These are phyloP conservation scores for Orchestia grillus DNA, from an alignment of 1,140 invertebrate genomes.

Conservation along the genomic window DNA sequence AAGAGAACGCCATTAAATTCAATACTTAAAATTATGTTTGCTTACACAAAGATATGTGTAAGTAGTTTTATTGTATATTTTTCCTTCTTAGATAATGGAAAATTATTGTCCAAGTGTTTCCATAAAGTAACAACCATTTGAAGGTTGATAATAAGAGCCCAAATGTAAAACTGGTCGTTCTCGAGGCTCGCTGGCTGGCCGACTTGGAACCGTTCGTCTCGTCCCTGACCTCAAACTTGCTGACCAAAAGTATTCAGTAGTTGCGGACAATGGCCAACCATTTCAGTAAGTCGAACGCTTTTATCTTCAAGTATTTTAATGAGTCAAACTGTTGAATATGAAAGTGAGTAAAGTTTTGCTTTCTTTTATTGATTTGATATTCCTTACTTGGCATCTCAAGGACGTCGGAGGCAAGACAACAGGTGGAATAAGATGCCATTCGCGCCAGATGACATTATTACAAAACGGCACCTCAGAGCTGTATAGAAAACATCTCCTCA, in stretches of 20 bases:
- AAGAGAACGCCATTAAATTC: no score
- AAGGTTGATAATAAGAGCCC: neutral
- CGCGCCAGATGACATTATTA: conserved; percentile 13
- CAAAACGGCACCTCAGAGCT: neutral
- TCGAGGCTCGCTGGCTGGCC: neutral
- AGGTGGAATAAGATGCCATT: conserved; percentile 53
- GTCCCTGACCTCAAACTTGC: conserved; percentile 35
- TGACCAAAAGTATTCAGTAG: neutral
- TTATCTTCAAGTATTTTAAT: neutral
- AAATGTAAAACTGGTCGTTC: neutral
- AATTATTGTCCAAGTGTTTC: neutral
- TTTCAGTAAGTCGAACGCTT: neutral
- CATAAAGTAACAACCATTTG: neutral
- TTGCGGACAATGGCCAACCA: neutral
- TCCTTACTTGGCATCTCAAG: conserved; percentile 54
- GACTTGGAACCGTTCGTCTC: conserved; percentile 11
- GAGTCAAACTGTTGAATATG: neutral
- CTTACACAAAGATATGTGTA: neutral
- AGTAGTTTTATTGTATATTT: neutral
- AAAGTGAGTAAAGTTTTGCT: neutral
- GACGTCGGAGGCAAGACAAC: conserved; percentile 50
- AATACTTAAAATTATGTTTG: no score
- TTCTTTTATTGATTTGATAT: neutral
- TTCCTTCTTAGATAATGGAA: no score
- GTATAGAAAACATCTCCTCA: neutral